Evolutionary conservation across 1,140 invertebrate genomes (phyloP), one percentile per base, ranked within the genome.

Genomic region (Tribolium castaneum): DNA sequence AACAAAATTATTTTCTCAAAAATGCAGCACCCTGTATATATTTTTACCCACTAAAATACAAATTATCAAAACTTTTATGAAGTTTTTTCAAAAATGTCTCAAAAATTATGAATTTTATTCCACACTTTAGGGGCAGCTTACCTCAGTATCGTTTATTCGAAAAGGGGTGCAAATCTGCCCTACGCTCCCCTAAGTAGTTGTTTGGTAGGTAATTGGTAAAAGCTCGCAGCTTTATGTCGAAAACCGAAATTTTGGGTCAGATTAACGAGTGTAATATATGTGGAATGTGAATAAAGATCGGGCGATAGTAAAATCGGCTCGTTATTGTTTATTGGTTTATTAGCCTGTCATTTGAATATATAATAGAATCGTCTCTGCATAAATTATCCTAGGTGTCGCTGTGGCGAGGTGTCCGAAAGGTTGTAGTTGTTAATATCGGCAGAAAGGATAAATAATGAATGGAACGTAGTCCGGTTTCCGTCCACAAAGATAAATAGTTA

Each of bases 321-420:
- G 19, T 59, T 59, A 59, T 22, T 59, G 54, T 59, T 22, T 59
- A 59, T 59, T 59, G n/a, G 54, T 59, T 59, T 59, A 59, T 59
- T 59, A 59, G 54, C 54, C 54, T 59, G 19, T 59, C 54, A 25
- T 59, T 59, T 59, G 54, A 59, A 59, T 59, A 25, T 59, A 59
- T 59, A 59, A 59, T 59, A 19, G 19, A n/a, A 59, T 19, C 14
- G 54, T n/a, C 54, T 59, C 14, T 19, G 54, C 54, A 59, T 59
- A 59, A 22, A 59, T 59, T 59, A 59, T 14, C 1, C 22, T 59
- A 19, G 19, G 10, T 22, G 19, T 59, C 14, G 16, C 16, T 19
- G 16, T 19, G 16, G 16, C 16, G 19, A 59, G 25, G 19, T 59
- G 6, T 9, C 6, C 52, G 52, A 56, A 10, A 10, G 16, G 14